phyloP scores from a whole-genome alignment of 2,113 vertebrate species.

The Excalfactoria chinensis region DNA sequence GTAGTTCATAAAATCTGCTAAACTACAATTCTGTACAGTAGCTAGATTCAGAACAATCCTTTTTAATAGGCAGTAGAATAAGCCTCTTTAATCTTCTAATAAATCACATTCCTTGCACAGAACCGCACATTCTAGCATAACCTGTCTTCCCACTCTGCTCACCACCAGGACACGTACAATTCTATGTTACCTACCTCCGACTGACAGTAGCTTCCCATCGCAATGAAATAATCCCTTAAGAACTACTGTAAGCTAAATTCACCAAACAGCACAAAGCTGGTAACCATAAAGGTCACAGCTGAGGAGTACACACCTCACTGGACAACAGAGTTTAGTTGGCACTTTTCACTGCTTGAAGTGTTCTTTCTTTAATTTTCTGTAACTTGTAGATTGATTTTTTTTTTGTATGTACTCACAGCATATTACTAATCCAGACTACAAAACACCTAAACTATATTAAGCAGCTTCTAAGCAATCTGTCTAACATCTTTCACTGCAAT shows the following conservation, averaged over 20 bases:
- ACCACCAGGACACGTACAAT: neutral
- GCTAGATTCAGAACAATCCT: neutral
- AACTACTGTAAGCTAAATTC: neutral
- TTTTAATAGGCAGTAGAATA: neutral
- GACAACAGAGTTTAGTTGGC: neutral
- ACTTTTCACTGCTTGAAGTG: neutral
- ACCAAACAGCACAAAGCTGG: neutral
- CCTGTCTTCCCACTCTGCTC: slow-evolving; percentile 9
- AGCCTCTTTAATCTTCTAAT: neutral
- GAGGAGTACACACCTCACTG: neutral
- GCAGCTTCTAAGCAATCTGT: neutral
- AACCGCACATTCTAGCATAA: neutral
- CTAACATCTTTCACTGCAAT: neutral
- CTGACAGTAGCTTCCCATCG: neutral
- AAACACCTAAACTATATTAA: neutral
- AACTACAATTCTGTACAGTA: neutral
- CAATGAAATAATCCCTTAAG: neutral
- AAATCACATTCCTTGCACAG: neutral
- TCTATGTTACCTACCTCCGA: neutral
- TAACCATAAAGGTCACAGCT: neutral
- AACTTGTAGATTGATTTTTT: neutral
- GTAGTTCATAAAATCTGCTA: neutral
- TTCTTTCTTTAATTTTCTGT: neutral
- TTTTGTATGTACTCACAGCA: neutral
- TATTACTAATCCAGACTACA: neutral